Evolutionary conservation across 2,113 vertebrate genomes (phyloP).

Genomic region (Struthio camelus): DNA sequence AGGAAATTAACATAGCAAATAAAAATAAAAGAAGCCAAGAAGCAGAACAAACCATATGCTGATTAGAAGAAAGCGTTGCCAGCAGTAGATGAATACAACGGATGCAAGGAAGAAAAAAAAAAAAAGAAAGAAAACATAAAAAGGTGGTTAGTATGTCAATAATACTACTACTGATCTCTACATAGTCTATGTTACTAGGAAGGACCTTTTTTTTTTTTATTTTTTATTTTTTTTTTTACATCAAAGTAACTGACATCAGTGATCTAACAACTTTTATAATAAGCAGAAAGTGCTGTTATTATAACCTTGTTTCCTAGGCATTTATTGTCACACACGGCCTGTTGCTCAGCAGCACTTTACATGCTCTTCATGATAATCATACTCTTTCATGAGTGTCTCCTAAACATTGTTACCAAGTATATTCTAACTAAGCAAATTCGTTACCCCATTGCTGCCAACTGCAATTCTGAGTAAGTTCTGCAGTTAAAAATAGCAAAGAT

Average conservation of each 20-base stretch:
- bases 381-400: background rate
- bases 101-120: slow-evolving; percentile 57
- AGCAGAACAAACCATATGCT: slow-evolving; percentile 92
- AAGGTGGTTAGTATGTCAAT: background rate
- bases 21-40: slow-evolving; percentile 49
- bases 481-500: background rate
- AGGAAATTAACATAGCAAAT: background rate
- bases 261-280: background rate
- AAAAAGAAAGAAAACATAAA: slow-evolving; percentile 46
- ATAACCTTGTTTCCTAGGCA: background rate
- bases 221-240: too few relatives aligned
- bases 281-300: background rate
- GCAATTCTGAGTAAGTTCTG: background rate
- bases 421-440: background rate
- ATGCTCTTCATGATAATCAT: rapidly evolving
- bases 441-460: rapidly evolving
- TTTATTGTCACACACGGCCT: background rate
- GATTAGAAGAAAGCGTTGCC: slow-evolving; percentile 80
- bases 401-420: background rate
- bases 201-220: background rate
- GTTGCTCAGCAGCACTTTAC: background rate
- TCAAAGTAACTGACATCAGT: rapidly evolving
- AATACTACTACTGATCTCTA: background rate
- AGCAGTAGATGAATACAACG: slow-evolving; percentile 77
- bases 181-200: background rate